Base-by-base conservation (phyloP, 2,888 invertebrate species). In the Suillia variegata region DNA sequence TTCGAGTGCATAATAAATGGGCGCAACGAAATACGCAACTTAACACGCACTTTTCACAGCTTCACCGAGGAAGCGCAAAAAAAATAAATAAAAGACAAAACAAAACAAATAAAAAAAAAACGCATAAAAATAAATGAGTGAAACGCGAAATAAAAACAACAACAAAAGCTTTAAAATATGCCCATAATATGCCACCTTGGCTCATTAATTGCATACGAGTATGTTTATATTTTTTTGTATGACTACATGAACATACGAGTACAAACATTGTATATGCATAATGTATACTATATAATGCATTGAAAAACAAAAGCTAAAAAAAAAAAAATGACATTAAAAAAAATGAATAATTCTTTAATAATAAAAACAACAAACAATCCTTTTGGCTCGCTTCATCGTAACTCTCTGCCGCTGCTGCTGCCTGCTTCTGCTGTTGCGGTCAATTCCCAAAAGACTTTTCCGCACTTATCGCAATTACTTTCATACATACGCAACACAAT, bases 1-100 rank as follows among this genome's bases (percentile, higher is more conserved):
- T 67, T 74, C n/a, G n/a, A n/a, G 73, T 70, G 75, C 75, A 72
- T 72, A 74, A 72, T 74, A 74, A 74, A 72, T 72, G 74, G 71
- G 64, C 69, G 75, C 67, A 69, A 74, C 71, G 75, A 71, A 72
- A 75, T 71, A 75, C 73, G 75, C 72, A 72, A 71, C 74, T 75
- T 72, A 73, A 72, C 75, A 75, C 74, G 69, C 69, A 66, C 18
- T 17, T 34, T 52, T 52, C 8, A 18, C 48, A 48, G 22, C 48
- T 8, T 6, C 48, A 48, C 38, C 38, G 67, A 64, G 64, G 66
- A 38, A n/a, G n/a, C 42, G 20, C 18, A 18, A 21, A 3, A 24
- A 13, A 26, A 21, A 45, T 45, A 45, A 13, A n/a, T n/a, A n/a
- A n/a, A n/a, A n/a, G n/a, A n/a, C n/a, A n/a, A n/a, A n/a, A n/a